Conservation (phyloP, 2,113 vertebrate genomes). For the Bagarius yarrelli region DNA sequence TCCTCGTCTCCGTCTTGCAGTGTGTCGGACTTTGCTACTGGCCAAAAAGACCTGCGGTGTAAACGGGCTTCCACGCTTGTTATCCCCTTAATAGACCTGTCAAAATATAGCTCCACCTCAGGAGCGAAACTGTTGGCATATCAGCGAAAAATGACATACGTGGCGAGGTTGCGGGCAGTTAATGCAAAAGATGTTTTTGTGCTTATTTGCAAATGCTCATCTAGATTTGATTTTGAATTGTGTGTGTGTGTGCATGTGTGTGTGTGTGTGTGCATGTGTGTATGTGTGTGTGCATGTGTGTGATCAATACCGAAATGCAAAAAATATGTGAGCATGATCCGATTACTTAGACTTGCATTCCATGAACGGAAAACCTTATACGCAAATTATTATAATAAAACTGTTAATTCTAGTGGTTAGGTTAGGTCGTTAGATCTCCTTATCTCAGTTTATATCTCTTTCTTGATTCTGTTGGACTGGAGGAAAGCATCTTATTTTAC, state of each 20-base stretch:
- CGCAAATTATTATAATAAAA: constrained; percentile 42
- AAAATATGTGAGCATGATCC: constrained; percentile 19
- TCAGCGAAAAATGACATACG: constrained; percentile 43
- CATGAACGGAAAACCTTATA: constrained; percentile 40
- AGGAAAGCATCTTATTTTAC: background rate
- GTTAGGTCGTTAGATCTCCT: constrained; percentile 42
- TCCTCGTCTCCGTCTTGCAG: constrained; percentile 50
- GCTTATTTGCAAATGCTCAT: background rate
- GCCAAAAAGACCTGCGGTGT: constrained; percentile 47
- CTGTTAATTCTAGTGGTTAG: constrained; percentile 47
- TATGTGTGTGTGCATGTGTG: too few species aligned
- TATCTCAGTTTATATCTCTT: constrained; percentile 39
- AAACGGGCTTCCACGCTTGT: constrained; percentile 58
- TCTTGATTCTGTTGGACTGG: background rate
- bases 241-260: too few species aligned
- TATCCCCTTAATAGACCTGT: constrained; percentile 58
- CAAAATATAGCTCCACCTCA: constrained; percentile 49
- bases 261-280: background rate
- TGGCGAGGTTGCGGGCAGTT: constrained; percentile 23
- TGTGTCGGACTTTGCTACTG: constrained; percentile 53
- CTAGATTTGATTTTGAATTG: background rate
- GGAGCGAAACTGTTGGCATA: constrained; percentile 49
- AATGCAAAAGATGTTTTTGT: background rate
- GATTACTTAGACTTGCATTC: constrained; percentile 14
- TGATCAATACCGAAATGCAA: constrained; percentile 10